These are phyloP conservation scores for Hydrochoerus hydrochaeris DNA, from an alignment of 2,113 vertebrate genomes.

Conservation along the genomic window DNA sequence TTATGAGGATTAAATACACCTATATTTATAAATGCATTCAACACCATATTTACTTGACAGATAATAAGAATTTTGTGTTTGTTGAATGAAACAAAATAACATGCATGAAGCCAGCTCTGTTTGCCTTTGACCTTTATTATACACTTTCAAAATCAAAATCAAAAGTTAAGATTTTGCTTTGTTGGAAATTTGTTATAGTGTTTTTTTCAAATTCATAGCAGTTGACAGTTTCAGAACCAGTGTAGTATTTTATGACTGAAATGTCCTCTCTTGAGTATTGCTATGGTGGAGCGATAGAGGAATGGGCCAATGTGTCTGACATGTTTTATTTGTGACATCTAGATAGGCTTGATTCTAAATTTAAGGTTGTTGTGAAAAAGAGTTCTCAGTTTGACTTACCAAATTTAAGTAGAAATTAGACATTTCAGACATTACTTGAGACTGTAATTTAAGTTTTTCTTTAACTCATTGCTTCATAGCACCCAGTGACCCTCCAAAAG, in stretches of 20 bases:
- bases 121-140: not conserved
- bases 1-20: not conserved
- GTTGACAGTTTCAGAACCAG: not conserved
- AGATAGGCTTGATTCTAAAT: not conserved
- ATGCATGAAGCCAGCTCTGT: not conserved
- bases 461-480: constrained; percentile 85
- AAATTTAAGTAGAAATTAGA: constrained; percentile 2
- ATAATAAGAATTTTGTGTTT: not conserved
- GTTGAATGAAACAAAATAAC: constrained; percentile 6
- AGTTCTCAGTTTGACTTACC: not conserved
- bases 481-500: constrained; percentile 92
- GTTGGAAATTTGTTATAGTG: not conserved
- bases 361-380: not conserved
- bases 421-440: not conserved
- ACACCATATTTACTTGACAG: not conserved
- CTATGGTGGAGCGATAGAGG: not conserved
- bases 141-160: not conserved
- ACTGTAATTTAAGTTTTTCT: not conserved
- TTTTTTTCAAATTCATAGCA: not conserved
- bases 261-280: not conserved
- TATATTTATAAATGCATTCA: not conserved
- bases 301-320: not conserved
- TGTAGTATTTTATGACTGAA: not conserved
- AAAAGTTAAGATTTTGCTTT: not conserved
- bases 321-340: constrained; percentile 29